phyloP scores from a whole-genome alignment of 2,888 invertebrate species.

The Phyllotreta cruciferae region DNA sequence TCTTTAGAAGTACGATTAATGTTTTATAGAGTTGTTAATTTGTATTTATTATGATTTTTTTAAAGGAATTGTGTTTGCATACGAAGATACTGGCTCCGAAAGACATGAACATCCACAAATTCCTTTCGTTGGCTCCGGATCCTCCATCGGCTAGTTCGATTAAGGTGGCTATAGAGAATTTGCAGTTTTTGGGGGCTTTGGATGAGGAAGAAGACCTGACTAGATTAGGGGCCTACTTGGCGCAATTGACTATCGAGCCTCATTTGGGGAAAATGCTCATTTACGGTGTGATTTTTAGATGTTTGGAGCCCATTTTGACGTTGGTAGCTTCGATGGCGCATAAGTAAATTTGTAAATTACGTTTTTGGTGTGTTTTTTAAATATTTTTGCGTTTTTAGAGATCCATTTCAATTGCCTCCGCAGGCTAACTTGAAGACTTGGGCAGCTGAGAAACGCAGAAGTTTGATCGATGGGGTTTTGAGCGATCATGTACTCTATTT shows the following conservation, averaged over 20 bases:
- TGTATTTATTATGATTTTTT: constrained; percentile 20
- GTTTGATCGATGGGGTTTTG: constrained; percentile 76
- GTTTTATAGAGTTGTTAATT: background rate
- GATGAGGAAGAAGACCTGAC: constrained; percentile 88
- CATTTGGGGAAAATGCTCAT: constrained; percentile 91
- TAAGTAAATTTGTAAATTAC: constrained; percentile 61
- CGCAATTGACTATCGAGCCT: constrained; percentile 93
- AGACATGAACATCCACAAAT: constrained; percentile 78
- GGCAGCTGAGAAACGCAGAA: constrained; percentile 68
- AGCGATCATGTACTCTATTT: constrained; percentile 92
- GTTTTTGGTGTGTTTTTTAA: background rate
- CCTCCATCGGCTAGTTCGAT: constrained; percentile 83
- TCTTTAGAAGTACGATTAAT: constrained; percentile 75
- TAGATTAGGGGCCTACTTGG: constrained; percentile 83
- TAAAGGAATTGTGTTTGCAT: constrained; percentile 83
- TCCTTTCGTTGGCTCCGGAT: constrained; percentile 80
- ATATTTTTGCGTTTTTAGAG: constrained; percentile 57
- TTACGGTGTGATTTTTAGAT: constrained; percentile 88
- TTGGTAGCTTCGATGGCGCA: constrained; percentile 86
- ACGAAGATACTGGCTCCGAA: constrained; percentile 81
- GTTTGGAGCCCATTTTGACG: constrained; percentile 90
- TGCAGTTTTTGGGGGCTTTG: constrained; percentile 85
- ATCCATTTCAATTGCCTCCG: constrained; percentile 79
- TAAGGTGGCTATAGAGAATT: constrained; percentile 72
- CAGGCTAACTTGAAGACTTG: constrained; percentile 70